A percentile compares a stretch with the other conserved stretches of the same genome.
These are phyloP conservation scores for Argentina silus DNA, from an alignment of 2,797 vertebrate species.

Conservation along the genomic window DNA sequence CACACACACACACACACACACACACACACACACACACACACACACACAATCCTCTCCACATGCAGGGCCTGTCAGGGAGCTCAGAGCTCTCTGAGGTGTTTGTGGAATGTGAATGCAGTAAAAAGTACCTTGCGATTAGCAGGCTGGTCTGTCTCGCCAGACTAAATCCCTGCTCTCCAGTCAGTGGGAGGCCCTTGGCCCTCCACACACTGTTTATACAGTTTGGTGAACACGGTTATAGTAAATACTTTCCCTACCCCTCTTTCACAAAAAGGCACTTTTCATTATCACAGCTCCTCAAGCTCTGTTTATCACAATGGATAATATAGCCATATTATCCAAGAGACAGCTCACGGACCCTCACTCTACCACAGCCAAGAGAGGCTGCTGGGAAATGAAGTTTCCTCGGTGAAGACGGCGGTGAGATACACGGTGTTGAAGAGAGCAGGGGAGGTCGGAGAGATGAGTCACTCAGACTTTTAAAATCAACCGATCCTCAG, in stretches of 20 bases:
- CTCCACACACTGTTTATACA: constrained; percentile 7
- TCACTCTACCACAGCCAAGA: neutral
- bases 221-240: constrained; percentile 4
- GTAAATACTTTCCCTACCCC: constrained; percentile 36
- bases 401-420: constrained; percentile 4
- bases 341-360: constrained; percentile 55
- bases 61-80: constrained; percentile 25
- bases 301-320: constrained; percentile 40
- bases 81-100: constrained; percentile 41
- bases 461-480: constrained; percentile 17
- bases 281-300: constrained; percentile 34
- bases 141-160: constrained; percentile 49
- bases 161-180: constrained; percentile 10
- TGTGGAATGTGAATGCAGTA: constrained; percentile 55
- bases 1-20: too few species aligned
- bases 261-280: constrained; percentile 21
- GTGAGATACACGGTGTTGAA: constrained; percentile 61
- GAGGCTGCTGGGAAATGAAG: constrained; percentile 1
- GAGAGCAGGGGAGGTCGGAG: constrained; percentile 60
- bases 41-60: constrained; percentile 5
- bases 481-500: constrained; percentile 11
- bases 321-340: constrained; percentile 23
- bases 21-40: too few species aligned
- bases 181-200: constrained; percentile 35
- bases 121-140: constrained; percentile 54